Evolutionary conservation across 2,888 invertebrate species (phyloP).

Genomic region (Troides aeacus): DNA sequence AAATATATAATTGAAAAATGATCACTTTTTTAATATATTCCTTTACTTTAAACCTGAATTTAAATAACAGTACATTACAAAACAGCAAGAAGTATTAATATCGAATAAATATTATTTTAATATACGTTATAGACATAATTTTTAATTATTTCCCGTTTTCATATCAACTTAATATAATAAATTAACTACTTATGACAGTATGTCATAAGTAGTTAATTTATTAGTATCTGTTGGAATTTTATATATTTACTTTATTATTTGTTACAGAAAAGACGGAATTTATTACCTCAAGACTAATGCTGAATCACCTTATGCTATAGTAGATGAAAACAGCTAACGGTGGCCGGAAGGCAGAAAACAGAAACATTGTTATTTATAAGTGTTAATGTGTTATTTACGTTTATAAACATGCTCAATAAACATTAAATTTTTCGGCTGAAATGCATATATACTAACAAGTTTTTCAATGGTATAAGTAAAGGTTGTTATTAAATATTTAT

Average conservation of each 20-base stretch:
- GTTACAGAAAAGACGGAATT: slow-evolving; percentile 77
- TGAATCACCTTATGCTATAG: slow-evolving; percentile 74
- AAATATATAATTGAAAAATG: too few relatives aligned
- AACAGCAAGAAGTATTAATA: too few relatives aligned
- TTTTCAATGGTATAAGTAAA: neutral
- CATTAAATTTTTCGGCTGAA: neutral
- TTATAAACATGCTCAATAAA: neutral
- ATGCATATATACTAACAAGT: neutral
- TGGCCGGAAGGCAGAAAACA: slow-evolving; percentile 32
- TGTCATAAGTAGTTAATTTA: neutral
- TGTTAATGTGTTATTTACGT: slow-evolving; percentile 2
- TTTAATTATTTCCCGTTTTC: too few relatives aligned
- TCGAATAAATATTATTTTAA: too few relatives aligned
- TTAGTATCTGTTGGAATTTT: neutral
- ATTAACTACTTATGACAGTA: too few relatives aligned
- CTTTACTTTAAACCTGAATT: too few relatives aligned
- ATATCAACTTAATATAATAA: too few relatives aligned
- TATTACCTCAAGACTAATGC: slow-evolving; percentile 78
- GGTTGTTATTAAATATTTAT: neutral
- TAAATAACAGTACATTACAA: too few relatives aligned
- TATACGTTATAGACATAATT: too few relatives aligned
- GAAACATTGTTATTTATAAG: slow-evolving; percentile 1
- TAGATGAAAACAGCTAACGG: slow-evolving; percentile 47
- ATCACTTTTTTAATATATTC: too few relatives aligned
- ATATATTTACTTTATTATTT: neutral